Evolutionary conservation across 2,888 invertebrate species (phyloP).

Genomic region (Archaeoteleia sp.): DNA sequence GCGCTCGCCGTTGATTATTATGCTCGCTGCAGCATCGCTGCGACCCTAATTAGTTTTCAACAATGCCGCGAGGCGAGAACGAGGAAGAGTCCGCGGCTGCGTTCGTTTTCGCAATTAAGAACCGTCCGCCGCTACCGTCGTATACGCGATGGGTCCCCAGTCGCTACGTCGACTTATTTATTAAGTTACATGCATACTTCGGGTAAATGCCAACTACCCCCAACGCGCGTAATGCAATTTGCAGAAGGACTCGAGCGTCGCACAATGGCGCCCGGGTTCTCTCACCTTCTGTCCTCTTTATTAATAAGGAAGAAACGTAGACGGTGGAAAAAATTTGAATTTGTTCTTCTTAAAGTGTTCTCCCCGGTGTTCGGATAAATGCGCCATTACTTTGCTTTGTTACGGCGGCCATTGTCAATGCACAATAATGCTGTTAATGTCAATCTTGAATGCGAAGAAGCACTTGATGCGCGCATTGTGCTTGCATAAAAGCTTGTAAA

Average conservation of each 20-base stretch:
- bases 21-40: slow-evolving; percentile 13
- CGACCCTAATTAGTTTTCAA: slow-evolving; percentile 69
- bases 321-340: slow-evolving; percentile 25
- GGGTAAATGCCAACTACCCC: too few relatives aligned
- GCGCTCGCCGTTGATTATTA: background rate
- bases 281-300: background rate
- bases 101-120: slow-evolving; percentile 71
- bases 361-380: slow-evolving; percentile 44
- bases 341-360: slow-evolving; percentile 35
- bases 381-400: slow-evolving; percentile 46
- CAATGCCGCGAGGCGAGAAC: slow-evolving; percentile 57
- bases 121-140: slow-evolving; percentile 9
- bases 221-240: too few relatives aligned
- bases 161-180: too few relatives aligned
- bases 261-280: background rate
- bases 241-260: background rate
- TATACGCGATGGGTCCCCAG: too few relatives aligned
- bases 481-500: slow-evolving; percentile 51
- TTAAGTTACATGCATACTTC: too few relatives aligned
- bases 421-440: slow-evolving; percentile 52
- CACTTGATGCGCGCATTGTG: slow-evolving; percentile 45
- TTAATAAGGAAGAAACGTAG: background rate
- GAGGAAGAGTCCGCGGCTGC: slow-evolving; percentile 1
- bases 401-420: slow-evolving; percentile 40
- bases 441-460: slow-evolving; percentile 43